Conservation (phyloP, 2,113 vertebrate species). For the Stegostoma tigrinum region DNA sequence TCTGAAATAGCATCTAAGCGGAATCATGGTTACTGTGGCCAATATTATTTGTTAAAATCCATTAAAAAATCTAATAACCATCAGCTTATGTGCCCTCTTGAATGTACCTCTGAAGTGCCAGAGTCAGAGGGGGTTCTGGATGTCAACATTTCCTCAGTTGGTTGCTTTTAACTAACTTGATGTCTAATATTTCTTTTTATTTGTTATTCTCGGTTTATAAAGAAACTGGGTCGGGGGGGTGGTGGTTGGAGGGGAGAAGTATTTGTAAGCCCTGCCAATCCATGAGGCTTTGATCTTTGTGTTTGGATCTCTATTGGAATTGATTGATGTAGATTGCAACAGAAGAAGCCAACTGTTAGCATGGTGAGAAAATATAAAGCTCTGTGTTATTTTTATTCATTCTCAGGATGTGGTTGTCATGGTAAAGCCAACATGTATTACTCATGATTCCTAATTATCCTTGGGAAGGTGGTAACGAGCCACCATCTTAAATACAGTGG, state of each 20-base stretch:
- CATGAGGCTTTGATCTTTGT: slow-evolving; percentile 5
- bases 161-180: neutral
- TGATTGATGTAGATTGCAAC: neutral
- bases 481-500: neutral
- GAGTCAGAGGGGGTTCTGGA: neutral
- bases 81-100: neutral
- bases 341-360: neutral
- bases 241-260: neutral
- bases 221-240: neutral
- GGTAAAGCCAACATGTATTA: neutral
- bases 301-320: neutral
- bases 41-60: neutral
- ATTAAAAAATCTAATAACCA: neutral
- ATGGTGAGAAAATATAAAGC: neutral
- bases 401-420: neutral
- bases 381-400: neutral
- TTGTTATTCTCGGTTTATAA: neutral
- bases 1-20: neutral
- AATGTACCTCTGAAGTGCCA: neutral
- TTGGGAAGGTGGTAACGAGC: neutral
- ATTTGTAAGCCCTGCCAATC: neutral
- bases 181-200: slow-evolving; percentile 7
- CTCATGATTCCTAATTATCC: neutral
- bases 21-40: neutral
- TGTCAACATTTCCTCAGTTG: neutral